These are phyloP conservation scores for Sarcophaga caerulescens DNA, from an alignment of 2,888 invertebrate genomes.

Conservation along the genomic window DNA sequence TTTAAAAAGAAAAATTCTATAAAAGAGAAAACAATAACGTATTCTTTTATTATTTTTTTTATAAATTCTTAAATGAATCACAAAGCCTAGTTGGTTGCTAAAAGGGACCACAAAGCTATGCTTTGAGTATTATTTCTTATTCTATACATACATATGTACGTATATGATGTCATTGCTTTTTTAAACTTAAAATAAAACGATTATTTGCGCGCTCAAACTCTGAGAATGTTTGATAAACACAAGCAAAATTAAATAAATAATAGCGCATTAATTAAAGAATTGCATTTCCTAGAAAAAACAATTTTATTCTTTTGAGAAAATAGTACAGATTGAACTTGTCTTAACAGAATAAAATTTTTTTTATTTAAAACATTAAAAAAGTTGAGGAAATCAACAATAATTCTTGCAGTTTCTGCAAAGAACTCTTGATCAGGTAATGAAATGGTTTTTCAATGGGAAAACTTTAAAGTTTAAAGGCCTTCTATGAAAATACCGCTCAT, in stretches of 20 bases:
- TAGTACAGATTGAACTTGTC: too few relatives aligned
- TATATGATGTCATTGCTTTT: slow-evolving; percentile 42
- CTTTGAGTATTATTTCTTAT: neutral
- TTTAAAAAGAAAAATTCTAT: slow-evolving; percentile 21
- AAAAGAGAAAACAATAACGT: slow-evolving; percentile 37
- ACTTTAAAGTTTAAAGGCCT: too few relatives aligned
- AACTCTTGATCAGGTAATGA: too few relatives aligned
- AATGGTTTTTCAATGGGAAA: too few relatives aligned
- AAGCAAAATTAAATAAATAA: neutral
- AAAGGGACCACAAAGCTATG: slow-evolving; percentile 10
- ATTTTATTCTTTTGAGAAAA: too few relatives aligned
- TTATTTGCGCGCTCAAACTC: neutral
- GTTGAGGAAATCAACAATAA: too few relatives aligned
- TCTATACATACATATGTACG: neutral
- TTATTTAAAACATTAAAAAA: too few relatives aligned
- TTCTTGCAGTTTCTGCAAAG: too few relatives aligned
- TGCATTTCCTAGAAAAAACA: too few relatives aligned
- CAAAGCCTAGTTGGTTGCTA: neutral
- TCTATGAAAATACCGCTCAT: too few relatives aligned
- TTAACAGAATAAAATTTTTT: too few relatives aligned
- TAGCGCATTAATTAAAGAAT: too few relatives aligned
- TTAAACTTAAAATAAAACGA: neutral
- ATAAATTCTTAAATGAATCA: slow-evolving; percentile 20
- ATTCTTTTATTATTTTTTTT: slow-evolving; percentile 3
- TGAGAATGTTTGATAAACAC: neutral